Base-by-base conservation (phyloP, 1,140 invertebrate species). In the Drosophila busckii region DNA sequence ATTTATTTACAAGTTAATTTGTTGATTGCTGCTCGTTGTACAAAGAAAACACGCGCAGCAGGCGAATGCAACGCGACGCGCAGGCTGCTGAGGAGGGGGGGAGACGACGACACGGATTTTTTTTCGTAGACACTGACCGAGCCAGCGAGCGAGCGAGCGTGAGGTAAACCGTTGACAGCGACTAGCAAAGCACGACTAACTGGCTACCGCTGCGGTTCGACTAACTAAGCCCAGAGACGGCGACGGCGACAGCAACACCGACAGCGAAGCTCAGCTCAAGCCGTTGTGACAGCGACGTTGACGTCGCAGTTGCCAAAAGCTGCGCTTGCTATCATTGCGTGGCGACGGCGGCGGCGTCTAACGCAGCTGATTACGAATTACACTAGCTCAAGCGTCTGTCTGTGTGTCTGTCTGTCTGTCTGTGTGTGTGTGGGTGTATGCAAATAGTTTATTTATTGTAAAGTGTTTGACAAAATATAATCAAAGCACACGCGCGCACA, bases 181-280 rank as follows among this genome's bases (percentile, higher is more conserved):
- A 78, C 73, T 78, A 73, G 63, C 75, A 68, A 78, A 80, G 63
- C 68, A 78, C 64, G 69, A 78, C 73, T 78, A 78, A 80, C 73
- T 80, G 75, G 49, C 64, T 64, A 75, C 63, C 58, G 70, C 69
- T 44, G 49, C 46, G 53, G 69, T 66, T 70, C n/a, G 55, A 67
- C 66, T 52, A 66, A 67, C 71, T 76, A 78, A 76, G 62, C 48
- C 70, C 61, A 23, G 15, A 55, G 58, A 35, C 35, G 9, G n/a
- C 34, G 45, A n/a, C n/a, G n/a, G n/a, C n/a, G n/a, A 26, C 40
- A 26, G 29, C 32, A 38, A 35, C 49, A 16, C 26, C 38, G 12
- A 8, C 16, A 15, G n/a, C 46, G 22, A 13, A 10, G 35, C 34
- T 23, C 38, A 19, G 50, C 32, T 19, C 16, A 19, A 32, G 40